These are phyloP conservation scores for Rhingia campestris DNA, from an alignment of 2,888 invertebrate genomes.

Conservation along the genomic window DNA sequence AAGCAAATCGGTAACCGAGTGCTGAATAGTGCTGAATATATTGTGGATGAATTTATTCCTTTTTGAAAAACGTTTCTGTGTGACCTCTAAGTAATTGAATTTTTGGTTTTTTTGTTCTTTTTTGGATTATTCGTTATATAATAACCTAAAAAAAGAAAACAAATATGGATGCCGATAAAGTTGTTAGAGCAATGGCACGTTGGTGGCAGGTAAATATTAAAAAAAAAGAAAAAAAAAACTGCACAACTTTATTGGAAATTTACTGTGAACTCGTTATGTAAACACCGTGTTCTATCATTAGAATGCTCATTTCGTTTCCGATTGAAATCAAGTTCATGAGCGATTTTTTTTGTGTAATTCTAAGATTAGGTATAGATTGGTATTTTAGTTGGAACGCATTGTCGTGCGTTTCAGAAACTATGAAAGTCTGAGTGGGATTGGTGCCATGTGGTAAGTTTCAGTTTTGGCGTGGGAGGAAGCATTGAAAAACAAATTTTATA, in stretches of 20 bases:
- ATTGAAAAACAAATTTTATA: not conserved
- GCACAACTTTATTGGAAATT: not conserved
- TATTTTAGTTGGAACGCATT: constrained; percentile 34
- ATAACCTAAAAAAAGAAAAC: constrained; percentile 60
- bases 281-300: constrained; percentile 38
- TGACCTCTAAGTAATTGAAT: constrained; percentile 32
- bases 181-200: constrained; percentile 82
- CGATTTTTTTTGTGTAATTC: constrained; percentile 9
- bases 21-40: not conserved
- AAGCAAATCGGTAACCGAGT: not conserved
- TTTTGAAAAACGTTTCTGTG: constrained; percentile 28
- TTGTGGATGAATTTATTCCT: not conserved
- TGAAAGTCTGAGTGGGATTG: constrained; percentile 1
- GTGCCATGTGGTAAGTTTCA: constrained; percentile 7
- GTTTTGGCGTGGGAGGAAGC: not conserved
- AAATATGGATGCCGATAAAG: constrained; percentile 82
- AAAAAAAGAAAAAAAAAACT: not conserved
- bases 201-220: constrained; percentile 82
- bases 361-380: constrained; percentile 25
- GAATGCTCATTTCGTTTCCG: not conserved
- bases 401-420: constrained; percentile 36
- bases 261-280: constrained; percentile 27
- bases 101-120: not conserved
- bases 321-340: constrained; percentile 60
- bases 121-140: constrained; percentile 76